phyloP scores from a whole-genome alignment of 2,113 vertebrate species.

The Patagioenas fasciata region DNA sequence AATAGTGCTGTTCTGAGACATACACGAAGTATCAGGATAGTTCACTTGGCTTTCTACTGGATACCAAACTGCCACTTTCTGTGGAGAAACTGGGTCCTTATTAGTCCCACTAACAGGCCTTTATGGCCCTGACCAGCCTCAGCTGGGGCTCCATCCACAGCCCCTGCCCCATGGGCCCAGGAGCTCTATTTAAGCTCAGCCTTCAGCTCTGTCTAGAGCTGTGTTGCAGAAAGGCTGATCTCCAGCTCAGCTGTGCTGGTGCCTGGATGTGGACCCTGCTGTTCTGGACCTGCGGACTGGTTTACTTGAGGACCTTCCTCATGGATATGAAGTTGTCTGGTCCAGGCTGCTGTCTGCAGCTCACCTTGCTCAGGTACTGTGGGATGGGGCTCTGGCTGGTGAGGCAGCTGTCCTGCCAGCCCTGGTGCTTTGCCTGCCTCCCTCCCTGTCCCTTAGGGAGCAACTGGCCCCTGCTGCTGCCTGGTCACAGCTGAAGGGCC shows the following conservation, averaged over 20 bases:
- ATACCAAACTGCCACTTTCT: background rate
- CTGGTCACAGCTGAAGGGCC: background rate
- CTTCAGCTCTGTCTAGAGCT: fast-evolving
- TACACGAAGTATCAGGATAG: background rate
- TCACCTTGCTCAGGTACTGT: background rate
- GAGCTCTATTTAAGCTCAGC: background rate
- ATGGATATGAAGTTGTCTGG: background rate
- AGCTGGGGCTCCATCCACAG: background rate
- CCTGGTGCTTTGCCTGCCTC: background rate
- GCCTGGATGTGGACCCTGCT: background rate
- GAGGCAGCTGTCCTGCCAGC: background rate
- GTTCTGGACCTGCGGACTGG: background rate
- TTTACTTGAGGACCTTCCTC: background rate
- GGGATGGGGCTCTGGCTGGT: background rate
- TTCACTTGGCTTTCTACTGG: background rate
- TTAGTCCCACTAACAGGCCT: background rate
- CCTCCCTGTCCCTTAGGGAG: background rate
- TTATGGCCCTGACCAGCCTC: background rate
- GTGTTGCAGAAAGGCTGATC: background rate
- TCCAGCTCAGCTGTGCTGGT: fast-evolving
- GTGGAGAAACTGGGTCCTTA: background rate
- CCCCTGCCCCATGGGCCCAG: background rate
- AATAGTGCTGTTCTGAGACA: background rate
- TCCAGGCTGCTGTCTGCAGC: background rate
- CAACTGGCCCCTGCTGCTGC: background rate